A percentile compares a stretch with the other conserved stretches of the same genome.
Conservation (phyloP, 2,888 invertebrate genomes). For the Chaetoderma sp. region DNA sequence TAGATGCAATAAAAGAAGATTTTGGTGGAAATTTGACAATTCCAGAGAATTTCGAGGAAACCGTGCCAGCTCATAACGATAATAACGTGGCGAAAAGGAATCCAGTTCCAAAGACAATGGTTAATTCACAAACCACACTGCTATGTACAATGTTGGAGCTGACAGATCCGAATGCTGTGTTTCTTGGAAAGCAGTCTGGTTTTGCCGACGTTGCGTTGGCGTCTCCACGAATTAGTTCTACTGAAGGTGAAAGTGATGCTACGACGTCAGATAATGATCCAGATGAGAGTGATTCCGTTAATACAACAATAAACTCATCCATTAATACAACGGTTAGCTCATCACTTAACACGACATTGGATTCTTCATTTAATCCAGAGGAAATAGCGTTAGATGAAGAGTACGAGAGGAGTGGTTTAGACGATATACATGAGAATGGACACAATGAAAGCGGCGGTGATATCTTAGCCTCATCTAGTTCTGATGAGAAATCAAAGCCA, state of each 20-base stretch:
- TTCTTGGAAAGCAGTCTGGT: constrained; percentile 49
- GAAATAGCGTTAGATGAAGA: constrained; percentile 38
- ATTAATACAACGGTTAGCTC: constrained; percentile 38
- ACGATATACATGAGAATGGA: not conserved
- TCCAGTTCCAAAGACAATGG: constrained; percentile 31
- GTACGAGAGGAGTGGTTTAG: constrained; percentile 34
- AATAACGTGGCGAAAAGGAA: constrained; percentile 31
- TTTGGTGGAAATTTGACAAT: constrained; percentile 79
- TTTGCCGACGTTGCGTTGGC: constrained; percentile 6
- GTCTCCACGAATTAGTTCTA: not conserved
- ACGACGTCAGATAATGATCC: constrained; percentile 38
- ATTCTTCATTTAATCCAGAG: constrained; percentile 38
- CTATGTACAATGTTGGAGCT: constrained; percentile 75
- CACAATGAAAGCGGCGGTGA: not conserved
- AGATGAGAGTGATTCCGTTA: constrained; percentile 41
- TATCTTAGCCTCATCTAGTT: not conserved
- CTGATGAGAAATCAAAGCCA: constrained; percentile 1
- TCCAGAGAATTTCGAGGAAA: constrained; percentile 83
- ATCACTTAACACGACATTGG: constrained; percentile 28
- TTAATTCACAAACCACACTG: constrained; percentile 72
- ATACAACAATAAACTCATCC: constrained; percentile 38
- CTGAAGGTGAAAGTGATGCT: constrained; percentile 26
- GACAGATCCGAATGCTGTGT: constrained; percentile 79
- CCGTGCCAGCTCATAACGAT: constrained; percentile 76
- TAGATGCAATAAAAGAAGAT: constrained; percentile 75